phyloP scores from a whole-genome alignment of 2,888 invertebrate species.

The Oscheius sp. region DNA sequence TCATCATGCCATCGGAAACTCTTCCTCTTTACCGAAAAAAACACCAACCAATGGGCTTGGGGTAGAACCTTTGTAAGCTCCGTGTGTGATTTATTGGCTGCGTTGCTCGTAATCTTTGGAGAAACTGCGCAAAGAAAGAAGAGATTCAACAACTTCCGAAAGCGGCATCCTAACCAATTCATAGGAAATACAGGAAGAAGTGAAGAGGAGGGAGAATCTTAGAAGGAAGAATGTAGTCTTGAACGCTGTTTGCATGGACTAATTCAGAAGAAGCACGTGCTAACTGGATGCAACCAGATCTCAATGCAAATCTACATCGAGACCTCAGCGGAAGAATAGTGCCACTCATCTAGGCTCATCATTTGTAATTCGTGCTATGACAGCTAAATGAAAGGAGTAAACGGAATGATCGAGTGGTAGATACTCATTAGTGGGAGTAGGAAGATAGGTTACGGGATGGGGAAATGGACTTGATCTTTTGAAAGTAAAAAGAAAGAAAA shows the following conservation, averaged over 20 bases:
- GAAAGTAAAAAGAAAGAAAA: neutral
- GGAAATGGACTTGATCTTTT: neutral
- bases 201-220: neutral
- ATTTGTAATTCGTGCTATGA: too few species aligned
- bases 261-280: slow-evolving; percentile 13
- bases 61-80: slow-evolving; percentile 16
- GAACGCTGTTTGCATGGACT: slow-evolving; percentile 12
- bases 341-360: neutral
- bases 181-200: neutral
- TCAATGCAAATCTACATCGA: neutral
- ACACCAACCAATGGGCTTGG: slow-evolving; percentile 6
- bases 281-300: slow-evolving; percentile 9
- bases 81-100: slow-evolving; percentile 25
- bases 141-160: slow-evolving; percentile 6
- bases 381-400: too few species aligned
- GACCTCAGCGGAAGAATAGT: slow-evolving; percentile 9
- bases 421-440: neutral
- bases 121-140: slow-evolving; percentile 18
- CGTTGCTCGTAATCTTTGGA: slow-evolving; percentile 27
- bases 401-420: too few species aligned
- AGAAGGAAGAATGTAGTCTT: too few species aligned
- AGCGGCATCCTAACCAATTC: neutral
- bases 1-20: too few species aligned
- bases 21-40: slow-evolving; percentile 5
- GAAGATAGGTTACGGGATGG: neutral